phyloP scores from a whole-genome alignment of 1,140 invertebrate genomes.

The Euschistus heros region DNA sequence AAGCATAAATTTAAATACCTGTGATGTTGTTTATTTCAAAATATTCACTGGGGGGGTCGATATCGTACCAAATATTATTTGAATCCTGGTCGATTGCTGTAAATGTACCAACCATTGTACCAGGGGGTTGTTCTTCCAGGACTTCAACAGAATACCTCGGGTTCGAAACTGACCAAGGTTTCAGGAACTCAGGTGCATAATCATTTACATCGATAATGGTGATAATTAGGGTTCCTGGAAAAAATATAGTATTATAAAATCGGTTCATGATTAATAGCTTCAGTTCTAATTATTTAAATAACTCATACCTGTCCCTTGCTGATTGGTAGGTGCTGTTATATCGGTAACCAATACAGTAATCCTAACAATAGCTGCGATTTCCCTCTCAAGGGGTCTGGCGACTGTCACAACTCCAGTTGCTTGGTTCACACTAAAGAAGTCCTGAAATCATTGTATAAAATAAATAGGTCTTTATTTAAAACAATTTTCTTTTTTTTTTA shows the following conservation, averaged over 20 bases:
- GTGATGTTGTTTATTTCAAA: conserved; percentile 66
- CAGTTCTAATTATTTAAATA: background rate
- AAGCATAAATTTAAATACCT: conserved; percentile 38
- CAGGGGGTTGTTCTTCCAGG: conserved; percentile 71
- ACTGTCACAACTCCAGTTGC: conserved; percentile 63
- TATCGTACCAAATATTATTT: conserved; percentile 62
- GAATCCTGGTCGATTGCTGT: conserved; percentile 73
- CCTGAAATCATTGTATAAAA: conserved; percentile 37
- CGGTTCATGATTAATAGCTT: no score
- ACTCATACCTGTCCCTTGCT: conserved; percentile 58
- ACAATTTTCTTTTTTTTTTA: no score
- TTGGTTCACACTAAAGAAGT: conserved; percentile 61
- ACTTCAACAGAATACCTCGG: conserved; percentile 57
- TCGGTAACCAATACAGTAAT: conserved; percentile 72
- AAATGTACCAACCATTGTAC: conserved; percentile 66
- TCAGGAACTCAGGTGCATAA: conserved; percentile 49
- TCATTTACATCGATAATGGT: conserved; percentile 74
- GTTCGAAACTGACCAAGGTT: conserved; percentile 60
- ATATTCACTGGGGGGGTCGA: conserved; percentile 58
- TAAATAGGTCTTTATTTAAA: no score
- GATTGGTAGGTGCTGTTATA: conserved; percentile 60
- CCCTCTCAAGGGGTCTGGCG: conserved; percentile 49
- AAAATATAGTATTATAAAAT: no score
- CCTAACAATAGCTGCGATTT: conserved; percentile 58
- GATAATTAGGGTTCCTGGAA: conserved; percentile 63